A percentile compares a stretch with the other conserved stretches of the same genome.
These are phyloP conservation scores for Podarcis lilfordi DNA, from an alignment of 2,797 vertebrate genomes.

Conservation along the genomic window DNA sequence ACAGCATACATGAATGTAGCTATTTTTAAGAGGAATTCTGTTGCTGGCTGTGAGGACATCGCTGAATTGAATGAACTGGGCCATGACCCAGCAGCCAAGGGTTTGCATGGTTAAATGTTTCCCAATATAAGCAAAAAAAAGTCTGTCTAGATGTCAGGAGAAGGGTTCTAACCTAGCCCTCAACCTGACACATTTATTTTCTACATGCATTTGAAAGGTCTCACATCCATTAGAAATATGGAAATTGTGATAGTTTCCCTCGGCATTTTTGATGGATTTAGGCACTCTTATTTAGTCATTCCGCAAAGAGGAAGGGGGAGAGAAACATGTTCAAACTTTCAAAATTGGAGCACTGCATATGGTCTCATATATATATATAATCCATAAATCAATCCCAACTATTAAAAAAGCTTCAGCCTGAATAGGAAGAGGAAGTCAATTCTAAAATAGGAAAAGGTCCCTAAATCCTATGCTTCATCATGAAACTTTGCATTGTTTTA, in stretches of 20 bases:
- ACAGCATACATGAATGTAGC: too few relatives aligned
- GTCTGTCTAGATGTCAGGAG: too few relatives aligned
- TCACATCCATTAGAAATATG: background rate
- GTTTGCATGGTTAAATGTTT: too few relatives aligned
- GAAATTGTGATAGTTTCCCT: background rate
- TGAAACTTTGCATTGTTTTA: background rate
- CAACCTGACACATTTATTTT: too few relatives aligned
- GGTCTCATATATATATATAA: background rate
- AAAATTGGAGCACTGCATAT: background rate
- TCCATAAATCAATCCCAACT: background rate
- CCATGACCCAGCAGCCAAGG: too few relatives aligned
- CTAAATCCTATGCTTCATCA: background rate
- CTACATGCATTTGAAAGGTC: background rate
- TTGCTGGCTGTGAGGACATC: too few relatives aligned
- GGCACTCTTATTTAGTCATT: background rate
- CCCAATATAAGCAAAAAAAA: too few relatives aligned
- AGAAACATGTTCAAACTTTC: background rate
- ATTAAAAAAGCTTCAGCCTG: background rate
- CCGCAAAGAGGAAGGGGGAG: too few relatives aligned
- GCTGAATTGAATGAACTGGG: too few relatives aligned
- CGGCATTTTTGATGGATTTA: background rate
- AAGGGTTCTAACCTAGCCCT: too few relatives aligned
- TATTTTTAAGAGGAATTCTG: too few relatives aligned
- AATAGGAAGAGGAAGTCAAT: background rate
- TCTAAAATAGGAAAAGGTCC: background rate